These are phyloP conservation scores for Melanerpes aurifrons DNA, from an alignment of 2,113 vertebrate species.

Conservation along the genomic window DNA sequence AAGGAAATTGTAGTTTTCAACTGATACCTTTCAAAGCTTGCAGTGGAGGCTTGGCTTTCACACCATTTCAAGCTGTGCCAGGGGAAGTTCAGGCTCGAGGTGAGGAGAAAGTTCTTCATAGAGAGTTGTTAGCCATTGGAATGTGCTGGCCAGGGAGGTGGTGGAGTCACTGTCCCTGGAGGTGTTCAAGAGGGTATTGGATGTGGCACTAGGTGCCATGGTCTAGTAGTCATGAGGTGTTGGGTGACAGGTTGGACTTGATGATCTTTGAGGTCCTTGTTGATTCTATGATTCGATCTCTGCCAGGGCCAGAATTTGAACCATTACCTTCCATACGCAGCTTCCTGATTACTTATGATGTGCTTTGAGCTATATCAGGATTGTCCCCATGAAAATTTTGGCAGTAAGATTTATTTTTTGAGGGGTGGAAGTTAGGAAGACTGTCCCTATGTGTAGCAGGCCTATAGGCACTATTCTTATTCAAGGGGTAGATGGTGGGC, in stretches of 20 bases:
- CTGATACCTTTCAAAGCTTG: neutral
- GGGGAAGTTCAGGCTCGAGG: too few relatives aligned
- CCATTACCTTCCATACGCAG: fast-evolving
- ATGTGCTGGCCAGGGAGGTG: too few relatives aligned
- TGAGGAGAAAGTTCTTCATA: too few relatives aligned
- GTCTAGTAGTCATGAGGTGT: too few relatives aligned
- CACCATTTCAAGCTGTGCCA: too few relatives aligned
- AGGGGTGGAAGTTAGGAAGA: neutral
- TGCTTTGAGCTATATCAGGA: neutral
- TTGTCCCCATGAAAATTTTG: neutral
- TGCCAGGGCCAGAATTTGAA: neutral
- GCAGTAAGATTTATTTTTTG: neutral
- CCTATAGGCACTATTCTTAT: neutral
- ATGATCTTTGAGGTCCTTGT: too few relatives aligned
- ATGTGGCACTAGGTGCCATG: too few relatives aligned
- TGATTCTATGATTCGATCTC: neutral
- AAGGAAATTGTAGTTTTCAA: neutral
- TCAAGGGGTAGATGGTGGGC: neutral
- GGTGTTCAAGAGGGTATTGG: too few relatives aligned
- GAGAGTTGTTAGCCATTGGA: too few relatives aligned
- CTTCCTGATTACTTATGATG: neutral
- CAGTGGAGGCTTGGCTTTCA: neutral
- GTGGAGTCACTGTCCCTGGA: too few relatives aligned
- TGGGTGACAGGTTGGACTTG: too few relatives aligned
- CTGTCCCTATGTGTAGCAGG: neutral